These are phyloP conservation scores for Columbina picui DNA, from an alignment of 2,113 vertebrate genomes.

Conservation along the genomic window DNA sequence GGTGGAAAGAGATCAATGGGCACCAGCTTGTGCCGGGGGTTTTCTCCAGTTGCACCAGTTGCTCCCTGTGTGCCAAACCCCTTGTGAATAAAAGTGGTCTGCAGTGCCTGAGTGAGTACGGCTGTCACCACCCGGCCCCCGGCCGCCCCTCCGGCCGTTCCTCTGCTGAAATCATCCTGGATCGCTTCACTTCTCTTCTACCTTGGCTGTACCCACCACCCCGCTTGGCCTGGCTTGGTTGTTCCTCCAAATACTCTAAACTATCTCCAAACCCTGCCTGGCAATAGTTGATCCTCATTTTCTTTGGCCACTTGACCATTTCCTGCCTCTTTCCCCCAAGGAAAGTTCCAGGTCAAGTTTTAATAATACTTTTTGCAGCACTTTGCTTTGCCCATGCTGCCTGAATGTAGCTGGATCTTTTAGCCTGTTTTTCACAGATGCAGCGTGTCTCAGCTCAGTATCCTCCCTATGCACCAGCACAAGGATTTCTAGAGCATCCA, in stretches of 20 bases:
- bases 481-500: not conserved
- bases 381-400: not conserved
- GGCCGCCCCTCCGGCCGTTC: not conserved
- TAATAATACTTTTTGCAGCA: not conserved
- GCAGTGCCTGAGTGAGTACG: slow-evolving; percentile 91
- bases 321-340: not conserved
- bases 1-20: slow-evolving; percentile 68
- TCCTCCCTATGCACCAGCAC: not conserved
- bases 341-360: not conserved
- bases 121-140: not conserved
- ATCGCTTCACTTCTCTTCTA: not conserved
- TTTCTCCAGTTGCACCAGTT: slow-evolving; percentile 84
- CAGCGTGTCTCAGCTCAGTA: not conserved
- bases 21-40: slow-evolving; percentile 84
- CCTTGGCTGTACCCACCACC: not conserved
- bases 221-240: not conserved
- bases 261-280: not conserved
- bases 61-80: slow-evolving; percentile 88
- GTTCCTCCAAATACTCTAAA: not conserved
- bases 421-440: not conserved
- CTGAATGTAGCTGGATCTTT: not conserved
- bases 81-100: slow-evolving; percentile 86
- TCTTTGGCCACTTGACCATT: not conserved
- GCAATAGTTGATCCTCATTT: not conserved
- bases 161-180: not conserved